Percentiles rank a stretch among this genome's conserved stretches.
Evolutionary conservation across 1,140 invertebrate genomes (phyloP).

Genomic region (Leptonema lineaticorne): DNA sequence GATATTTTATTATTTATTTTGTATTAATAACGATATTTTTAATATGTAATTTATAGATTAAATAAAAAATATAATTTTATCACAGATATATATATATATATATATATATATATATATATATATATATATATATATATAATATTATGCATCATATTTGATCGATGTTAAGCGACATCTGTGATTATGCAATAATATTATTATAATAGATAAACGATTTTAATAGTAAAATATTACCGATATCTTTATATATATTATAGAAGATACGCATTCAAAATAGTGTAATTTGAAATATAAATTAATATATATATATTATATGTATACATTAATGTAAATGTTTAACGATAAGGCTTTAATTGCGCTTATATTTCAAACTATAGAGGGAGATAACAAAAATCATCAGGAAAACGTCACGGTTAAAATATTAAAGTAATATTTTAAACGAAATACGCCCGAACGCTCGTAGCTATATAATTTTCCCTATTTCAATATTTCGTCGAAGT

Average conservation of each 20-base stretch:
- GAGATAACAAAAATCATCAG: too few species aligned
- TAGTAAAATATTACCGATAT: too few species aligned
- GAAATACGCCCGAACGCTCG: too few species aligned
- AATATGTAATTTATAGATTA: not conserved
- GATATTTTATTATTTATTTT: not conserved
- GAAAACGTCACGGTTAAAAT: not conserved
- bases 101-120: slow-evolving; percentile 2
- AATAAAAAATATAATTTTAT: not conserved
- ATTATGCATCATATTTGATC: not conserved
- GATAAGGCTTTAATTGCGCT: too few species aligned
- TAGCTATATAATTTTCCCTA: not conserved
- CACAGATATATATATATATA: slow-evolving; percentile 6
- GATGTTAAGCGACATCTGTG: too few species aligned
- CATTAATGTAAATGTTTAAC: slow-evolving; percentile 1
- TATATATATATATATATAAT: not conserved
- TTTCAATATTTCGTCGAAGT: slow-evolving; percentile 8
- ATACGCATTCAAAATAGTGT: too few species aligned
- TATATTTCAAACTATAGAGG: not conserved
- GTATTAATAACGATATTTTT: not conserved
- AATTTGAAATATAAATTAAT: too few species aligned
- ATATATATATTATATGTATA: too few species aligned
- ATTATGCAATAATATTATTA: not conserved
- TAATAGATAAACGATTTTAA: not conserved
- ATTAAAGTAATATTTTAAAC: not conserved
- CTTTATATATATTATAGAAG: too few species aligned